These are phyloP conservation scores for Pseudochaenichthys georgianus DNA, from an alignment of 2,797 vertebrate species.

Conservation along the genomic window DNA sequence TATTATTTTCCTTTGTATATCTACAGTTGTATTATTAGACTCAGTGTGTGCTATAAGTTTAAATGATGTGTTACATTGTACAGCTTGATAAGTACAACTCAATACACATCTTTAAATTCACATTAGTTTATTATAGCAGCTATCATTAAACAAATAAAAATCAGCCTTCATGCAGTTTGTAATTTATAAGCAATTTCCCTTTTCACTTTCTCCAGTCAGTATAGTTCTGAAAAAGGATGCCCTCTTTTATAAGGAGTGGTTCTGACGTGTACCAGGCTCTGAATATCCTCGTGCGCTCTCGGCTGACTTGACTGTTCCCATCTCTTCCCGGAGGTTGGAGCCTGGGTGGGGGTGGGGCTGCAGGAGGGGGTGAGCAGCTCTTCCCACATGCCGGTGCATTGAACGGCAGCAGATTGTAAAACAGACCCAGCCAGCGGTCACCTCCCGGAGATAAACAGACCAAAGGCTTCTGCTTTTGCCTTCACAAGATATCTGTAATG, in stretches of 20 bases:
- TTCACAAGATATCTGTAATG: slow-evolving; percentile 28
- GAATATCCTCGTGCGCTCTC: slow-evolving; percentile 50
- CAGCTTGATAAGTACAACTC: not conserved
- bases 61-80: not conserved
- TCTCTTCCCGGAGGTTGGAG: slow-evolving; percentile 40
- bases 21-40: not conserved
- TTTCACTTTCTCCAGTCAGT: not conserved
- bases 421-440: slow-evolving; percentile 41
- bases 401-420: slow-evolving; percentile 71
- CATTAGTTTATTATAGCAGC: not conserved
- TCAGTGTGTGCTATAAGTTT: not conserved
- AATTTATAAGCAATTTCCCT: not conserved
- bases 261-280: slow-evolving; percentile 17
- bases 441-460: slow-evolving; percentile 49
- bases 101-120: slow-evolving; percentile 1
- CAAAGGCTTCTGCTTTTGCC: slow-evolving; percentile 36
- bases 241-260: not conserved
- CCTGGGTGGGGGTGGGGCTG: slow-evolving; percentile 56
- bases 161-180: slow-evolving; percentile 20
- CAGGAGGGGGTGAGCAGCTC: slow-evolving; percentile 48
- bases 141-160: slow-evolving; percentile 30
- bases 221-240: not conserved
- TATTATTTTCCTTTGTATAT: not conserved
- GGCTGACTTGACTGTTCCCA: slow-evolving; percentile 41
- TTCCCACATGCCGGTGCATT: slow-evolving; percentile 75